These are phyloP conservation scores for Aeoliscus strigatus DNA, from an alignment of 2,797 vertebrate genomes.

Conservation along the genomic window DNA sequence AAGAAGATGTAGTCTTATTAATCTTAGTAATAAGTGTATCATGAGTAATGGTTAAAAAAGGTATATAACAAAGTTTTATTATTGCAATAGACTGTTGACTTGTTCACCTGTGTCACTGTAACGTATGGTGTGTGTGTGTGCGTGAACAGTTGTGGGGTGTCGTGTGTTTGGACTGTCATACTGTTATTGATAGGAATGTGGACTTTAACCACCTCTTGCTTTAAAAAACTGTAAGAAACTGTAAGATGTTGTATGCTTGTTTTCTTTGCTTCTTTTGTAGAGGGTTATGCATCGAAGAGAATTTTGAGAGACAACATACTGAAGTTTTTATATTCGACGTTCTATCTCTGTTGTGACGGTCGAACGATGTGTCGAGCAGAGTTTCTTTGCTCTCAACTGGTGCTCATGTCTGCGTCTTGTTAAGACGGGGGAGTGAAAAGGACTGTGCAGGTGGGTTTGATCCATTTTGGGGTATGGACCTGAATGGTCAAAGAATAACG, in stretches of 20 bases:
- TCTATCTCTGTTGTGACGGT: too few relatives aligned
- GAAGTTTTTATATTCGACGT: too few relatives aligned
- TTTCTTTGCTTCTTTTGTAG: conserved; percentile 19
- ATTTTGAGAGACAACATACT: too few relatives aligned
- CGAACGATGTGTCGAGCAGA: too few relatives aligned
- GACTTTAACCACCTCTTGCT: conserved; percentile 42
- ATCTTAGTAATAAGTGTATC: conserved; percentile 68
- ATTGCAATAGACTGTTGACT: conserved; percentile 70
- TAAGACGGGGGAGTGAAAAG: conserved; percentile 15
- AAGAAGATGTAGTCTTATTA: conserved; percentile 60
- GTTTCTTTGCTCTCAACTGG: too few relatives aligned
- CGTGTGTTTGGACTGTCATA: conserved; percentile 63
- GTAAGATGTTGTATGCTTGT: conserved; percentile 32
- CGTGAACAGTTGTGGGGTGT: conserved; percentile 44
- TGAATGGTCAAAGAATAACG: conserved; percentile 29
- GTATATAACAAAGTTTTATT: conserved; percentile 61
- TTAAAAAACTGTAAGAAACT: conserved; percentile 35
- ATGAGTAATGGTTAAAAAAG: conserved; percentile 50
- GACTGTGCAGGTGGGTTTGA: conserved; percentile 21
- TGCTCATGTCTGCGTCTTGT: conserved; percentile 47
- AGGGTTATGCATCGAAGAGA: conserved; percentile 18
- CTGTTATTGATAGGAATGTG: conserved; percentile 56
- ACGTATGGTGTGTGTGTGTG: conserved; percentile 50
- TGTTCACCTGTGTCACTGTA: conserved; percentile 61
- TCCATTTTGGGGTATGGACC: conserved; percentile 34